Conservation (phyloP, 2,888 invertebrate species). For the Sialis lutaria region DNA sequence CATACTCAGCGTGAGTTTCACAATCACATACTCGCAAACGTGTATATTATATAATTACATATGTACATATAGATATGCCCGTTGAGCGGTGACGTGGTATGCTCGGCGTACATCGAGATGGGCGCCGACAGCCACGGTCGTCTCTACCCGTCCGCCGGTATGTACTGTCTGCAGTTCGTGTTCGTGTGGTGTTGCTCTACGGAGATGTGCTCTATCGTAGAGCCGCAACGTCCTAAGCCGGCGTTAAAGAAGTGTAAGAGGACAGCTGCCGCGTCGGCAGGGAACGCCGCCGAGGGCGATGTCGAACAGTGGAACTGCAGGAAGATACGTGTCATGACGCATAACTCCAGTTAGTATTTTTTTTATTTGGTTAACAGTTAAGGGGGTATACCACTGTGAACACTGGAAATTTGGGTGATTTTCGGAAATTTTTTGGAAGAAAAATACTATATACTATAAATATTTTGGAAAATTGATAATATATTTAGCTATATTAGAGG, state of each 20-base stretch:
- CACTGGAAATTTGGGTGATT: no score
- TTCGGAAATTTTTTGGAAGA: no score
- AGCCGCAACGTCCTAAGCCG: background rate
- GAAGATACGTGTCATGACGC: constrained; percentile 7
- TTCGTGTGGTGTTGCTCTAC: constrained; percentile 4
- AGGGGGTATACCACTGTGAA: no score
- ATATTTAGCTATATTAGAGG: no score
- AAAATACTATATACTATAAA: no score
- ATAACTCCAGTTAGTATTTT: constrained; percentile 5
- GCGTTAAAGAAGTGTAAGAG: constrained; percentile 1
- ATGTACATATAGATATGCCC: constrained; percentile 22
- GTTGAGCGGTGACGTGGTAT: constrained; percentile 24
- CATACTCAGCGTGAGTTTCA: constrained; percentile 21
- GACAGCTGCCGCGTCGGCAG: background rate
- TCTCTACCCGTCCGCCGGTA: constrained; percentile 15
- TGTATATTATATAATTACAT: background rate
- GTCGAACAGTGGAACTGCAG: constrained; percentile 5
- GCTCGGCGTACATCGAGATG: constrained; percentile 26
- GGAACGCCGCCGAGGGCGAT: background rate
- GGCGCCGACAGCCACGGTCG: constrained; percentile 19
- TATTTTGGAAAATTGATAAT: no score
- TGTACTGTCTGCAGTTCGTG: constrained; percentile 13
- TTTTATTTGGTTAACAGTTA: no score
- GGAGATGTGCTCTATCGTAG: background rate
- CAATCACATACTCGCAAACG: background rate